phyloP scores from a whole-genome alignment of 2,888 invertebrate species.

The Allolobophora icterica region DNA sequence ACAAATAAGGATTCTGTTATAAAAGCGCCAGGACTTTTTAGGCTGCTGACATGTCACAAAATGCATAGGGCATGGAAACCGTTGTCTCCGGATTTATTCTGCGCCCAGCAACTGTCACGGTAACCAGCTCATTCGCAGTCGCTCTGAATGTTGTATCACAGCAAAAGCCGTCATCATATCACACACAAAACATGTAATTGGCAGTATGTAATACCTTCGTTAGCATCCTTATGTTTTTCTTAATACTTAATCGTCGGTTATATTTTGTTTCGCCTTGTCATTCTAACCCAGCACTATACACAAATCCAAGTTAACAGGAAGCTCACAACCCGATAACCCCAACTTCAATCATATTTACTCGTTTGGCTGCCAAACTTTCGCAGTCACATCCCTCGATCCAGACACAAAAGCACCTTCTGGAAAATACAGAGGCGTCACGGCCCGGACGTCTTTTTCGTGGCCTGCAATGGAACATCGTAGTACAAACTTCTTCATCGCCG shows the following conservation, averaged over 20 bases:
- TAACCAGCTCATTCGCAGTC: no score
- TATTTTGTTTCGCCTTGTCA: not conserved
- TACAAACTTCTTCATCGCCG: constrained; percentile 58
- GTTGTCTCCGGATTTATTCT: no score
- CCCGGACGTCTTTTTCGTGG: constrained; percentile 85
- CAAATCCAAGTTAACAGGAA: not conserved
- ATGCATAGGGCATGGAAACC: no score
- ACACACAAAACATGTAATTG: not conserved
- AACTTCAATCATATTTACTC: constrained; percentile 61
- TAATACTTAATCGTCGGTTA: not conserved
- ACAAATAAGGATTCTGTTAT: no score
- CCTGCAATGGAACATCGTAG: constrained; percentile 76
- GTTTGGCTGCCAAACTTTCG: constrained; percentile 81
- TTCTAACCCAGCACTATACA: not conserved
- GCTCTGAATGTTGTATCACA: no score
- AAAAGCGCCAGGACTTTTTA: no score
- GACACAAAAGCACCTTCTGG: constrained; percentile 78
- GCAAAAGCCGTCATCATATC: no score
- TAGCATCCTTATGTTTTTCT: not conserved
- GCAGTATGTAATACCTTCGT: not conserved
- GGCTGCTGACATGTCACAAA: no score
- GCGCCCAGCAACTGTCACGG: no score
- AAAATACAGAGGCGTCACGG: constrained; percentile 71
- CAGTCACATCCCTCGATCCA: constrained; percentile 85
- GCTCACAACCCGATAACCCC: not conserved